These are phyloP conservation scores for Pecten maximus DNA, from an alignment of 2,888 invertebrate genomes.

Conservation along the genomic window DNA sequence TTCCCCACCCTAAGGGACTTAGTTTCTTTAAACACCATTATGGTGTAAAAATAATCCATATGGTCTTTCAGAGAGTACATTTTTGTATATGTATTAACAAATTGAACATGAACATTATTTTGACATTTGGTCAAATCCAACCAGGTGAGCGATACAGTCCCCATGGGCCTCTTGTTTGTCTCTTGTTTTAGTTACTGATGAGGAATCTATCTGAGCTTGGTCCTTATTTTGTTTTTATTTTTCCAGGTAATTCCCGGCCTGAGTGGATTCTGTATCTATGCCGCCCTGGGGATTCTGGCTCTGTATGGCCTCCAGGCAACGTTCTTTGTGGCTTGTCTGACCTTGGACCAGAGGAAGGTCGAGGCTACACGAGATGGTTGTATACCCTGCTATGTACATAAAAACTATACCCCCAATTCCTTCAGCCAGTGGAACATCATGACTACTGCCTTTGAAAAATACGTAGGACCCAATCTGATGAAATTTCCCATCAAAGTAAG, in stretches of 20 bases:
- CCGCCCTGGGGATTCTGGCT: constrained; percentile 89
- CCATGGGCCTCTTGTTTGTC: no score
- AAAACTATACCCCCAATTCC: constrained; percentile 84
- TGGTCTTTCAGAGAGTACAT: no score
- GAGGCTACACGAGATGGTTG: constrained; percentile 67
- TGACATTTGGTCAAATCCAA: no score
- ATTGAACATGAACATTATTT: no score
- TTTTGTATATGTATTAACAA: no score
- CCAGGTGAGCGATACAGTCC: no score
- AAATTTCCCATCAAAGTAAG: constrained; percentile 87
- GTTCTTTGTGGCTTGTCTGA: constrained; percentile 91
- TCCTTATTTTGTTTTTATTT: no score
- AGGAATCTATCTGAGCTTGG: no score
- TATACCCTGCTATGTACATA: constrained; percentile 87
- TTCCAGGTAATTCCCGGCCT: constrained; percentile 89
- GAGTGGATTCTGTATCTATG: constrained; percentile 92
- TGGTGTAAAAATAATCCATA: no score
- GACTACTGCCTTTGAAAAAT: constrained; percentile 85
- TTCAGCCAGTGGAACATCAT: constrained; percentile 85
- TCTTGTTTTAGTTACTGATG: no score
- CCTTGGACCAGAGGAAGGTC: constrained; percentile 86
- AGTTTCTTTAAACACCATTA: no score
- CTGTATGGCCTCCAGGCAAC: constrained; percentile 88
- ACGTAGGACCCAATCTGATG: constrained; percentile 88
- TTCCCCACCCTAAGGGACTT: no score